Percentiles rank a stretch among this genome's conserved stretches.
Conservation (phyloP, 2,797 vertebrate species). For the Danio choprae region DNA sequence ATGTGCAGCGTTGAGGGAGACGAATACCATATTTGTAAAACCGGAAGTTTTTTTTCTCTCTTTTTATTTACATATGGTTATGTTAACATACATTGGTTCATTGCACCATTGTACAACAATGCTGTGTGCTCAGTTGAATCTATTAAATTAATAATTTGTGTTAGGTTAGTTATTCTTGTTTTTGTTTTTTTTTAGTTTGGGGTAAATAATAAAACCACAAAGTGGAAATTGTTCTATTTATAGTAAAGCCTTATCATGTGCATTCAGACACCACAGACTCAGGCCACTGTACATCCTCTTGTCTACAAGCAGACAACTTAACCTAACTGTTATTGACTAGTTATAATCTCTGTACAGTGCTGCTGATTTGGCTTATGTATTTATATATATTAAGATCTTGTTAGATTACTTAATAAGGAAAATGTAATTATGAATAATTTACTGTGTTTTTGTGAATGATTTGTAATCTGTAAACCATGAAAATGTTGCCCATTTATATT, state of each 20-base stretch:
- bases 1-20: slow-evolving; percentile 29
- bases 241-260: background rate
- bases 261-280: background rate
- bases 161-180: background rate
- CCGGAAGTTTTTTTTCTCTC: slow-evolving; percentile 23
- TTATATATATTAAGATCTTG: too few relatives aligned
- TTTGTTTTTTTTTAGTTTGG: background rate
- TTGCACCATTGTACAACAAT: background rate
- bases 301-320: background rate
- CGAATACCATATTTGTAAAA: slow-evolving; percentile 4
- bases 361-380: background rate
- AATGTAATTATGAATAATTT: too few relatives aligned
- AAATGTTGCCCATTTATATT: too few relatives aligned
- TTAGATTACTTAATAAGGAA: too few relatives aligned
- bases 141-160: background rate
- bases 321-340: background rate
- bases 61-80: background rate
- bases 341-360: background rate
- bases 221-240: background rate
- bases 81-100: background rate
- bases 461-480: too few relatives aligned
- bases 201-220: background rate
- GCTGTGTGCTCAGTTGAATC: background rate
- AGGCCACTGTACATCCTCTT: background rate
- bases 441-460: too few relatives aligned